These are phyloP conservation scores for Brachirus orientalis DNA, from an alignment of 2,113 vertebrate genomes.

Conservation along the genomic window DNA sequence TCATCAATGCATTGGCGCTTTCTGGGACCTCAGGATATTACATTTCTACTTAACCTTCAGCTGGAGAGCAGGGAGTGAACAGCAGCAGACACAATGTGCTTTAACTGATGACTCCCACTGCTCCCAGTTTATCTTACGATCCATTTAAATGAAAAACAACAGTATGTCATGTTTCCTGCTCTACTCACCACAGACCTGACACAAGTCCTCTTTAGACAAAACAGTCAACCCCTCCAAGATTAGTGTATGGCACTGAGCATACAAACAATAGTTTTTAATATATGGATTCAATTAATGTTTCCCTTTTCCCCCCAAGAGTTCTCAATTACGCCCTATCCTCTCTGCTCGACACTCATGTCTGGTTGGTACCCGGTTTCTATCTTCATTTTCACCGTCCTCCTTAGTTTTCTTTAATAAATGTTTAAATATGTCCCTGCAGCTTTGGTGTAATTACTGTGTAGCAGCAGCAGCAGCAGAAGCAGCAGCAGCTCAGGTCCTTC, in stretches of 20 bases:
- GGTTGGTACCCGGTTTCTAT: slow-evolving; percentile 57
- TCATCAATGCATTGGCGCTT: too few species aligned
- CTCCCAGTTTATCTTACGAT: slow-evolving; percentile 24
- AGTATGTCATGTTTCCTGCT: slow-evolving; percentile 11
- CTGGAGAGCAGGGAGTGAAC: slow-evolving; percentile 9
- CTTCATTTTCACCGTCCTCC: slow-evolving; percentile 71
- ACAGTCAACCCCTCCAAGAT: slow-evolving; percentile 7
- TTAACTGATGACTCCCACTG: slow-evolving; percentile 9
- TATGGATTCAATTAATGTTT: slow-evolving; percentile 60
- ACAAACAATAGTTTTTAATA: slow-evolving; percentile 18
- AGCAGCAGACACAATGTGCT: slow-evolving; percentile 26
- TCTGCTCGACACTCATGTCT: slow-evolving; percentile 55
- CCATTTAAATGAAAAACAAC: slow-evolving; percentile 35
- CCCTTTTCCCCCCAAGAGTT: slow-evolving; percentile 41
- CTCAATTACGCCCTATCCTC: slow-evolving; percentile 23
- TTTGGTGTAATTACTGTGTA: slow-evolving; percentile 82
- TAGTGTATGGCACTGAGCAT: slow-evolving; percentile 19
- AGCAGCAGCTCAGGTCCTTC: slow-evolving; percentile 68
- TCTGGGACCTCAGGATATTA: too few species aligned
- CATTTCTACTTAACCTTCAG: too few species aligned
- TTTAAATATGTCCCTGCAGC: slow-evolving; percentile 82
- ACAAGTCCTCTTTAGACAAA: slow-evolving; percentile 28
- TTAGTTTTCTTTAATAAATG: slow-evolving; percentile 81
- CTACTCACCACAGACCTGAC: background rate
- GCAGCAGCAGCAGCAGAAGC: slow-evolving; percentile 75